A percentile compares a stretch with the other conserved stretches of the same genome.
These are phyloP conservation scores for Mesodorylaimus sp. DNA, from an alignment of 2,888 invertebrate species.

Conservation along the genomic window DNA sequence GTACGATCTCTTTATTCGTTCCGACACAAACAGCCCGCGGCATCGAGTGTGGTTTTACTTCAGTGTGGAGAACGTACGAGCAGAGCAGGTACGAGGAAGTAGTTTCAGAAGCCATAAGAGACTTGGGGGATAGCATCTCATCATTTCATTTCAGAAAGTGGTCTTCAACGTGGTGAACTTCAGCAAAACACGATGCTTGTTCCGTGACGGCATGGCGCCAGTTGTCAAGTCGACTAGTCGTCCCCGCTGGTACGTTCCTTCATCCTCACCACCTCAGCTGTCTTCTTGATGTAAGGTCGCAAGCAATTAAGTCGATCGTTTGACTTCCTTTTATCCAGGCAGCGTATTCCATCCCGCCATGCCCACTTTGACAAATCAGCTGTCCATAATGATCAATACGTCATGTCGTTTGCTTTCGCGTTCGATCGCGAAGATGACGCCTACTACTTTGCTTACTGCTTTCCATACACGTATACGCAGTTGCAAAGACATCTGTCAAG, in stretches of 20 bases:
- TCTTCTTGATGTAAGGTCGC: neutral
- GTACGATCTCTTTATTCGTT: slow-evolving; percentile 83
- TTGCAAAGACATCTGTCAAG: slow-evolving; percentile 62
- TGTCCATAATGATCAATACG: slow-evolving; percentile 69
- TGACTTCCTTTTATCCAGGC: slow-evolving; percentile 40
- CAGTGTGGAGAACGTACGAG: slow-evolving; percentile 79
- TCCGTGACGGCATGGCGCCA: slow-evolving; percentile 74
- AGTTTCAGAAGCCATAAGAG: neutral
- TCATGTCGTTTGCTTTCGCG: slow-evolving; percentile 76
- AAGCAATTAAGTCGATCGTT: too few relatives aligned
- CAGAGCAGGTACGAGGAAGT: slow-evolving; percentile 53
- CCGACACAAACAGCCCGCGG: slow-evolving; percentile 84
- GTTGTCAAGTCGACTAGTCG: slow-evolving; percentile 74
- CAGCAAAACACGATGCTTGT: slow-evolving; percentile 72
- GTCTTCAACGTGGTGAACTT: slow-evolving; percentile 93
- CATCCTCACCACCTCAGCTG: neutral
- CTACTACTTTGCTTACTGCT: slow-evolving; percentile 79
- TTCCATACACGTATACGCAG: slow-evolving; percentile 83
- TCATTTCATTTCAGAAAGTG: slow-evolving; percentile 49
- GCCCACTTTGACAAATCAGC: slow-evolving; percentile 80
- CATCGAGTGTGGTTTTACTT: slow-evolving; percentile 94
- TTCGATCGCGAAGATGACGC: slow-evolving; percentile 86
- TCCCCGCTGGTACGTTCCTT: slow-evolving; percentile 55
- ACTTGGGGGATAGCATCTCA: neutral
- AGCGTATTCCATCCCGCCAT: slow-evolving; percentile 47